A percentile compares a stretch with the other conserved stretches of the same genome.
Conservation (phyloP, 2,113 vertebrate species). For the Centropristis striata region DNA sequence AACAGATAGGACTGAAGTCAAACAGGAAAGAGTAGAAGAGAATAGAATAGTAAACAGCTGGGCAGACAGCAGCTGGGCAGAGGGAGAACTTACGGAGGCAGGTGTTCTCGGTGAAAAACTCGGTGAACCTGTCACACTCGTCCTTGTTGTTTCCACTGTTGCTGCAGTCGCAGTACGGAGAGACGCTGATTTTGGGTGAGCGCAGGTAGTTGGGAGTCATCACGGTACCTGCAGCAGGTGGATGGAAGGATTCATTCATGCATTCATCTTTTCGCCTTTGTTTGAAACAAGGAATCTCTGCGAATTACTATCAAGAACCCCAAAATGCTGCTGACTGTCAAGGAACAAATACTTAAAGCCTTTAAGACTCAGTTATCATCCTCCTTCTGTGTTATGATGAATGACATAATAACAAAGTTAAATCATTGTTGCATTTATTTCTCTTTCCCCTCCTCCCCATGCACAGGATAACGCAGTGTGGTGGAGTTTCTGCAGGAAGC, state of each 20-base stretch:
- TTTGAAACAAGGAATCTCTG: not conserved
- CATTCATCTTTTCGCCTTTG: not conserved
- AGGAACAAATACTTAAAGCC: slow-evolving; percentile 10
- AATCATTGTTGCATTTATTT: slow-evolving; percentile 20
- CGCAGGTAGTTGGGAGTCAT: slow-evolving; percentile 99
- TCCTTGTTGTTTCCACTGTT: slow-evolving; percentile 94
- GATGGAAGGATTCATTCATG: not conserved
- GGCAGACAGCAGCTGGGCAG: not conserved
- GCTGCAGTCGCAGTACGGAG: slow-evolving; percentile 96
- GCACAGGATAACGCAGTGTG: not conserved
- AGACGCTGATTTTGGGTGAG: slow-evolving; percentile 92
- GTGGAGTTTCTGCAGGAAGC: slow-evolving; percentile 41
- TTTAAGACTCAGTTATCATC: slow-evolving; percentile 7
- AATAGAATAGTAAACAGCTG: not conserved
- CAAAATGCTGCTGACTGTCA: not conserved
- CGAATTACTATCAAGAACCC: not conserved
- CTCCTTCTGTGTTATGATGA: slow-evolving; percentile 3
- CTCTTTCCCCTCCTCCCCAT: not conserved
- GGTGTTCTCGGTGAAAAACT: slow-evolving; percentile 95
- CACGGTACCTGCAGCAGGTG: slow-evolving; percentile 87
- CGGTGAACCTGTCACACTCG: slow-evolving; percentile 91
- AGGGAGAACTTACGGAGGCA: slow-evolving; percentile 93
- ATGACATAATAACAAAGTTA: not conserved
- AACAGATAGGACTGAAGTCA: not conserved
- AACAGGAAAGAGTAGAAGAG: not conserved